phyloP scores from a whole-genome alignment of 1,140 invertebrate species.

The Drosophila repletoides region DNA sequence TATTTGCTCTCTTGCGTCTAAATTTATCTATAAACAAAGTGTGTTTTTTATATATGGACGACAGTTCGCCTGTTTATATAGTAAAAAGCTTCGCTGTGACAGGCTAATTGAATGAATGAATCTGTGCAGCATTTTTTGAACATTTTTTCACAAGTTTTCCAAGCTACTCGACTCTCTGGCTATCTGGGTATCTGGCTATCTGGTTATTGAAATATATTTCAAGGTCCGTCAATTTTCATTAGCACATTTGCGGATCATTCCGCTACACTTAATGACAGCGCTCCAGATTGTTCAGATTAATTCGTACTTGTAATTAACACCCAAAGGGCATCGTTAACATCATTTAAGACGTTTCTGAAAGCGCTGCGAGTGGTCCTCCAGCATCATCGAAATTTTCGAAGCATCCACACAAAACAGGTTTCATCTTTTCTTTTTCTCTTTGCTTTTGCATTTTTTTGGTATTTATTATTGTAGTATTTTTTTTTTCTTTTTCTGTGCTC shows the following conservation, averaged over 20 bases:
- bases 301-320: constrained; percentile 75
- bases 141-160: constrained; percentile 38
- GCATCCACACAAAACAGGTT: constrained; percentile 51
- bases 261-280: constrained; percentile 68
- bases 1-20: constrained; percentile 48
- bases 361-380: constrained; percentile 46
- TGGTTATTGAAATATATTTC: constrained; percentile 31
- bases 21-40: constrained; percentile 66
- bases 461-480: not conserved
- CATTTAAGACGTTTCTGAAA: constrained; percentile 62
- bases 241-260: constrained; percentile 69
- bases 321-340: constrained; percentile 80
- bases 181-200: not conserved
- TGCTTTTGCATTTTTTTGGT: constrained; percentile 7
- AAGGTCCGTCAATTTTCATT: constrained; percentile 65
- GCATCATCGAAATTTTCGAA: constrained; percentile 15
- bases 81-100: constrained; percentile 47
- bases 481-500: not conserved
- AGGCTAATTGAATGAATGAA: constrained; percentile 66
- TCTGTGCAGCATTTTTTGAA: constrained; percentile 18
- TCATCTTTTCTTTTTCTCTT: not conserved
- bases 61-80: constrained; percentile 47
- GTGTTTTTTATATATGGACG: constrained; percentile 17
- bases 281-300: constrained; percentile 75
- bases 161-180: constrained; percentile 6